Base-by-base conservation (phyloP, 2,113 vertebrate genomes). In the Sylvietta virens region DNA sequence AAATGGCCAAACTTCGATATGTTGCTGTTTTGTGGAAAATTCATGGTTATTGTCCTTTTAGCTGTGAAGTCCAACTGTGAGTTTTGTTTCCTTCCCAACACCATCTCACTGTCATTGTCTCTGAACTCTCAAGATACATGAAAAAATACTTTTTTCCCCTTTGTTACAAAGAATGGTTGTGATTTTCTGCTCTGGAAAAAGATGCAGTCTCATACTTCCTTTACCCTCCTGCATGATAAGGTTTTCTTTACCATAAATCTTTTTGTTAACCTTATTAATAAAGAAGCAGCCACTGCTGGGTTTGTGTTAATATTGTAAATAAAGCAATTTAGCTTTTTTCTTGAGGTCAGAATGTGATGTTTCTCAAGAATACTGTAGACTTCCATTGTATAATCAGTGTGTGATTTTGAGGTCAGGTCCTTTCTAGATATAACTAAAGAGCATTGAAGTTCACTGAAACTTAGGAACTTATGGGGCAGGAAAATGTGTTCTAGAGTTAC, bases 281-380 rank as follows among this genome's bases (percentile, higher is more conserved):
- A 72, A 77, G 71, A 81, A 66, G 9, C 31, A 86, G 13, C 6
- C 6, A 9, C 20, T 70, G 13, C 15, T 85, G 24, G 4, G 10
- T 83, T 81, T 35, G 22, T 85, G 22, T 60, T 77, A 65, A 57
- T 81, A 44, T 12, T 73, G n/a, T 45, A 69, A 78, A 39, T 51
- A 35, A 12, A 62, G 31, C 0, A 1, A 13, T 78, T n/a, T 31
- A 31, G 7, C 28, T 61, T 80, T 67, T 13, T 51, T 24, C 16
- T 67, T 33, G 48, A 76, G 57, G 31, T 79, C 73, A 79, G 72
- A 66, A 64, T 1, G 12, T 2, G 3, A 14, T 28, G 21, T 62
- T 77, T 33, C 65, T 56, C 0, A 0, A 42, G 35, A 54, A 40
- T 11, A 7, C 23, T 31, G 10, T 16, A 24, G 57, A 51, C 11